Percentiles rank a stretch among this genome's conserved stretches.
Conservation (phyloP, 1,140 invertebrate genomes). For the Drosophila obscura region DNA sequence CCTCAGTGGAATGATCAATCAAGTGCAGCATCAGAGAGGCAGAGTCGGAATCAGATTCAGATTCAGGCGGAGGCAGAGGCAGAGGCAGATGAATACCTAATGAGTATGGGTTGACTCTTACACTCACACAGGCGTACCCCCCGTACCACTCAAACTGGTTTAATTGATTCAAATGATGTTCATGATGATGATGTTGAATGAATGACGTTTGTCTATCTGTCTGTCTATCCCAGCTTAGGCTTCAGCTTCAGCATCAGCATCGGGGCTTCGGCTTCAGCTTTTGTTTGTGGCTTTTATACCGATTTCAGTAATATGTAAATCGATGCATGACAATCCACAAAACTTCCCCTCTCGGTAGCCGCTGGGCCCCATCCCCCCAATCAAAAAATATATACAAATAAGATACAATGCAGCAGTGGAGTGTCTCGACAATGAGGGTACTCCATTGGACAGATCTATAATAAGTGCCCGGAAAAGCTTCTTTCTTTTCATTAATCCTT, state of each 20-base stretch:
- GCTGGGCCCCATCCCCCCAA: not conserved
- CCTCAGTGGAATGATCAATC: constrained; percentile 70
- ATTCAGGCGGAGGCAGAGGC: constrained; percentile 46
- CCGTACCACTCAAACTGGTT: constrained; percentile 50
- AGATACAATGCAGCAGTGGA: no score
- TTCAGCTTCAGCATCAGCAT: constrained; percentile 20
- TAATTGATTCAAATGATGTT: constrained; percentile 80
- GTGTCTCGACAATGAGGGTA: no score
- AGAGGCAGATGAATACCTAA: constrained; percentile 60
- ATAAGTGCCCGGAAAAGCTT: no score
- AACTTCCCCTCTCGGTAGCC: constrained; percentile 47
- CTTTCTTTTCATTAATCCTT: not conserved
- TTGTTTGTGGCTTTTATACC: constrained; percentile 37
- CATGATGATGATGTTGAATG: constrained; percentile 53
- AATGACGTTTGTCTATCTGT: constrained; percentile 66
- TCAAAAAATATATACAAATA: constrained; percentile 24
- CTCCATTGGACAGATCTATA: no score
- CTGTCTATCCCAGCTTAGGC: constrained; percentile 52
- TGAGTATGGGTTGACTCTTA: constrained; percentile 60
- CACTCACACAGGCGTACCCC: constrained; percentile 32
- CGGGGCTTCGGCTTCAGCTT: constrained; percentile 23
- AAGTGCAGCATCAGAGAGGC: constrained; percentile 59
- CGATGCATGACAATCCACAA: constrained; percentile 58
- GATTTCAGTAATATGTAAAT: constrained; percentile 71
- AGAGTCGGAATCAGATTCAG: constrained; percentile 21